These are phyloP conservation scores for Acleris sparsana DNA, from an alignment of 2,888 invertebrate species.

Conservation along the genomic window DNA sequence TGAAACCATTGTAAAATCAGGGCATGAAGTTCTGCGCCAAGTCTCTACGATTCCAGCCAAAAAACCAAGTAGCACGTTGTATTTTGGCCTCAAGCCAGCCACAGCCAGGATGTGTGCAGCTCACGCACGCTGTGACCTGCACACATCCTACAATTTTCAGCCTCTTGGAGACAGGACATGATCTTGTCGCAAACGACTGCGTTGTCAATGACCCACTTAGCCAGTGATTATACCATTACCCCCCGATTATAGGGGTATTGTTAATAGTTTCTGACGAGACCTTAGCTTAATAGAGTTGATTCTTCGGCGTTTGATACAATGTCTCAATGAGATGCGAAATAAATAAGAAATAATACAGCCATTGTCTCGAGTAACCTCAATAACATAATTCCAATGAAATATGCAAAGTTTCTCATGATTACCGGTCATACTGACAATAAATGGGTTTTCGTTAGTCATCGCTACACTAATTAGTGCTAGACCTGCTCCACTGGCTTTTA, in stretches of 20 bases:
- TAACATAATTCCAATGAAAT: conserved; percentile 5
- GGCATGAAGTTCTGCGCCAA: conserved; percentile 6
- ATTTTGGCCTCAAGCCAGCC: conserved; percentile 4
- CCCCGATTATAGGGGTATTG: conserved; percentile 9
- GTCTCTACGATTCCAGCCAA: not conserved
- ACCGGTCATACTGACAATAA: conserved; percentile 8
- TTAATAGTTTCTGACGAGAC: not conserved
- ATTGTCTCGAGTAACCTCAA: conserved; percentile 23
- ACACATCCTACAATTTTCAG: conserved; percentile 22
- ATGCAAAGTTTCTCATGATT: not conserved
- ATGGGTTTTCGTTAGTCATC: conserved; percentile 7
- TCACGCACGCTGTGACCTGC: conserved; percentile 8
- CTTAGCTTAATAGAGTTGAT: not conserved
- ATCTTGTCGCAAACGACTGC: conserved; percentile 11
- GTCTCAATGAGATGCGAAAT: conserved; percentile 20
- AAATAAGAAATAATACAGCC: conserved; percentile 9
- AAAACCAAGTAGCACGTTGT: not conserved
- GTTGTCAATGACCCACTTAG: conserved; percentile 20
- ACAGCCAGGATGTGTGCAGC: not conserved
- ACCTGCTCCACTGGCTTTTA: conserved; percentile 8
- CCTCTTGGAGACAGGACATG: conserved; percentile 1
- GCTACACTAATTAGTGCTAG: conserved; percentile 8
- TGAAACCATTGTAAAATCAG: not conserved
- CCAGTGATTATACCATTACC: conserved; percentile 11
- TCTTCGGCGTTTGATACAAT: not conserved